These are phyloP conservation scores for Amblyopsis hoosieri DNA, from an alignment of 2,797 vertebrate genomes.

Conservation along the genomic window DNA sequence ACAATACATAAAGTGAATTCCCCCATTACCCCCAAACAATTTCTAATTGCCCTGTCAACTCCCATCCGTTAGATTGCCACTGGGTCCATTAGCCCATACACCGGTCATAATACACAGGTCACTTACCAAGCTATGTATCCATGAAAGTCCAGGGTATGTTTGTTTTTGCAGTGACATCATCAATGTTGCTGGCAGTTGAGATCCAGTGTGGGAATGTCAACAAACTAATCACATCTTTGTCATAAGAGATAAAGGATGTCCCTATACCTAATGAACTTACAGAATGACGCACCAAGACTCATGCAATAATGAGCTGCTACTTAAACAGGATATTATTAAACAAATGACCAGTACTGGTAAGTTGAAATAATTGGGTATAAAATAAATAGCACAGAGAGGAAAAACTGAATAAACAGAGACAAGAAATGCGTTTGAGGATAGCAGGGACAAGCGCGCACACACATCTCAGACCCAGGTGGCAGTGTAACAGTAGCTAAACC, in stretches of 20 bases:
- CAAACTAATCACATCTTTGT: slow-evolving; percentile 29
- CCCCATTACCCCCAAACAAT: slow-evolving; percentile 35
- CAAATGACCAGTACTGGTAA: background rate
- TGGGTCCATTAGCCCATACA: slow-evolving; percentile 71
- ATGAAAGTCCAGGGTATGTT: slow-evolving; percentile 52
- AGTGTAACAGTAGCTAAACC: slow-evolving; percentile 53
- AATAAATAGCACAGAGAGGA: slow-evolving; percentile 47
- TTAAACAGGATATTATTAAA: slow-evolving; percentile 32
- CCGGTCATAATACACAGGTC: slow-evolving; percentile 52
- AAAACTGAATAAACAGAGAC: slow-evolving; percentile 20
- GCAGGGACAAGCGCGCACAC: slow-evolving; percentile 40
- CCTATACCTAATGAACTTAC: slow-evolving; percentile 25
- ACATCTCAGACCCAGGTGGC: slow-evolving; percentile 68
- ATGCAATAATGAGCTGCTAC: slow-evolving; percentile 9
- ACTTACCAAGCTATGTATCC: slow-evolving; percentile 59
- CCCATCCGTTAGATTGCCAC: slow-evolving; percentile 64
- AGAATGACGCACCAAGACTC: slow-evolving; percentile 5
- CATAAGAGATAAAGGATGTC: slow-evolving; percentile 43
- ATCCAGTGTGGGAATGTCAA: slow-evolving; percentile 28
- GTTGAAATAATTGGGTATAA: slow-evolving; percentile 27
- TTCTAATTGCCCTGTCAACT: slow-evolving; percentile 35
- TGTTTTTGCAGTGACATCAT: slow-evolving; percentile 61
- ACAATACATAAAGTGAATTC: slow-evolving; percentile 78
- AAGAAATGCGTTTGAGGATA: slow-evolving; percentile 27
- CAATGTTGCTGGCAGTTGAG: slow-evolving; percentile 46